Evolutionary conservation across 2,888 invertebrate species (phyloP).

Genomic region (Orthonychiurus folsomi): DNA sequence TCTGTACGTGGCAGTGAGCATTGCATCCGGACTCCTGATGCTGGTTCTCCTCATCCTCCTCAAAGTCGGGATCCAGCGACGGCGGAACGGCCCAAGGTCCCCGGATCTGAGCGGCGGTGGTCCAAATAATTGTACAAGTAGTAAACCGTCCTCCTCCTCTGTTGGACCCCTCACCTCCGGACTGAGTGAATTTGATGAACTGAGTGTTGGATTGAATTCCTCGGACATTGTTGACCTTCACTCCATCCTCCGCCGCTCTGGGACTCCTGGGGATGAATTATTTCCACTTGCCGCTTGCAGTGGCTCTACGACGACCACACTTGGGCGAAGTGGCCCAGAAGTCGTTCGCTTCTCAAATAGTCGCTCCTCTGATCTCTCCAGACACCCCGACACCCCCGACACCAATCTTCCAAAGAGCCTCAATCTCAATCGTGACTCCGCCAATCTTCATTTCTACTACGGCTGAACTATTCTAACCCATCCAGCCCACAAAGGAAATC

Average conservation of each 20-base stretch:
- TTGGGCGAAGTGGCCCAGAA: conserved; percentile 41
- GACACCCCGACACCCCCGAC: conserved; percentile 35
- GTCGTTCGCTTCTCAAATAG: conserved; percentile 39
- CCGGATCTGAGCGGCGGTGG: background rate
- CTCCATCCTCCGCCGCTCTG: conserved; percentile 28
- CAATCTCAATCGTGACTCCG: conserved; percentile 50
- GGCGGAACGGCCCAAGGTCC: conserved; percentile 49
- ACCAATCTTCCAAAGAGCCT: conserved; percentile 51
- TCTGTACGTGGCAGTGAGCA: conserved; percentile 70
- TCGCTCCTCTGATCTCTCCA: conserved; percentile 34
- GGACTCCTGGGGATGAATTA: conserved; percentile 28
- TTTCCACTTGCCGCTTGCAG: conserved; percentile 17
- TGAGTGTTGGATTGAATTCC: conserved; percentile 30
- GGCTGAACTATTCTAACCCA: conserved; percentile 51
- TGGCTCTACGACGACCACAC: conserved; percentile 45
- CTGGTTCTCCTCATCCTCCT: conserved; percentile 57
- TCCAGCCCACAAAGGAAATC: background rate
- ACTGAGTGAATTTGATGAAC: conserved; percentile 66
- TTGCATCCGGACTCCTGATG: conserved; percentile 61
- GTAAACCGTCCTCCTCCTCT: conserved; percentile 53
- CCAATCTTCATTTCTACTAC: conserved; percentile 61
- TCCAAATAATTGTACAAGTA: conserved; percentile 15
- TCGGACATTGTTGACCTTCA: conserved; percentile 34
- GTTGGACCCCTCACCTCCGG: conserved; percentile 75
- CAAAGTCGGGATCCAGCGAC: conserved; percentile 56